Conservation (phyloP, 2,888 invertebrate genomes). For the Diploptera punctata region DNA sequence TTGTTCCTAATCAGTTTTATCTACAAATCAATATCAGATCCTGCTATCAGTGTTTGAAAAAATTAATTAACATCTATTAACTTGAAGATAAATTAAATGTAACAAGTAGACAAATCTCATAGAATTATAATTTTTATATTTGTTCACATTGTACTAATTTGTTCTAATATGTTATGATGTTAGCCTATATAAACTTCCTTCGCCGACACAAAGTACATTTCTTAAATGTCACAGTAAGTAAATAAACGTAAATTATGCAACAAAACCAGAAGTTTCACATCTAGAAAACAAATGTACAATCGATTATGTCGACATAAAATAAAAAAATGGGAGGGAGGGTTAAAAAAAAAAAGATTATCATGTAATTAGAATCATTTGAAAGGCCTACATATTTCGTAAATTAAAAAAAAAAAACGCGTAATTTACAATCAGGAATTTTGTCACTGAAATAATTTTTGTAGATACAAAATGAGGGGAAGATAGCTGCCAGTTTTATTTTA, state of each 20-base stretch:
- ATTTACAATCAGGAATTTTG: neutral
- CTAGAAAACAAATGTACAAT: too few species aligned
- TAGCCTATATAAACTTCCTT: too few species aligned
- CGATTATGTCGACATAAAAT: too few species aligned
- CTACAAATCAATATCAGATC: constrained; percentile 2
- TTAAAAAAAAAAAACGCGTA: too few species aligned
- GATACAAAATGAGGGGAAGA: neutral
- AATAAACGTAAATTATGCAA: too few species aligned
- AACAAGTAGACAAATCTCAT: neutral
- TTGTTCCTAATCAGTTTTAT: constrained; percentile 29
- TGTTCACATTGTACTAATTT: neutral
- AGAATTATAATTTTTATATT: neutral
- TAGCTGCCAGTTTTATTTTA: too few species aligned
- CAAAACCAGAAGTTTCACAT: too few species aligned
- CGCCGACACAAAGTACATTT: too few species aligned
- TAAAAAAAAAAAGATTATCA: constrained; percentile 10
- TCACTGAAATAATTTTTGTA: too few species aligned
- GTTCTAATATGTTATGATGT: neutral
- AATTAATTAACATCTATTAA: neutral
- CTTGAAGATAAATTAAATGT: neutral
- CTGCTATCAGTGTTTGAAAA: constrained; percentile 1
- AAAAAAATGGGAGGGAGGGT: neutral
- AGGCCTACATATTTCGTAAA: neutral
- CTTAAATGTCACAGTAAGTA: too few species aligned
- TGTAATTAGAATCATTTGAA: neutral